phyloP scores from a whole-genome alignment of 2,888 invertebrate genomes.

The Gnatocerus cornutus region DNA sequence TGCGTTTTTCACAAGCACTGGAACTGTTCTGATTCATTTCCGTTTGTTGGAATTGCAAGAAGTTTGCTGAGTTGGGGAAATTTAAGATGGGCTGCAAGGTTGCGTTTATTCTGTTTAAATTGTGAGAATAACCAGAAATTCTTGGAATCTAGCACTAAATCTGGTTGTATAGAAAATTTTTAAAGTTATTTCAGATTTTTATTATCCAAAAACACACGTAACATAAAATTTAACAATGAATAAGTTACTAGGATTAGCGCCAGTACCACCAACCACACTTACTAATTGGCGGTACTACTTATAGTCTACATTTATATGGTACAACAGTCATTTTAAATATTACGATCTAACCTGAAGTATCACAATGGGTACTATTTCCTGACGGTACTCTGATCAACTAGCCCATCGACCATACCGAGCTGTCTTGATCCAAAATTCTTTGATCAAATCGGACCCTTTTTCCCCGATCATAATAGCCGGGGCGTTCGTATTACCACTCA shows the following conservation, averaged over 20 bases:
- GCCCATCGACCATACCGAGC: conserved; percentile 48
- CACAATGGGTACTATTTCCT: conserved; percentile 18
- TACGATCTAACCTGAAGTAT: background rate
- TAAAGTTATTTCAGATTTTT: no score
- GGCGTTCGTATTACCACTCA: conserved; percentile 90
- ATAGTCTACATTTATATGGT: no score
- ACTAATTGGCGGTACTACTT: no score
- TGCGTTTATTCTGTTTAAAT: no score
- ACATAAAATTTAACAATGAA: no score
- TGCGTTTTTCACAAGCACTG: background rate
- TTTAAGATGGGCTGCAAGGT: conserved; percentile 18
- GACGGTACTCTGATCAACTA: background rate
- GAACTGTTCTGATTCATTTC: background rate
- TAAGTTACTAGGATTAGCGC: no score
- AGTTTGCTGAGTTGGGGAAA: conserved; percentile 48
- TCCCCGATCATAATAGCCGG: conserved; percentile 93
- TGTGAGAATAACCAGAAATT: no score
- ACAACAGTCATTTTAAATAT: background rate
- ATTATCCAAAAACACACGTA: no score
- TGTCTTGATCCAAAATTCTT: conserved; percentile 83
- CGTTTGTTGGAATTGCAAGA: conserved; percentile 7
- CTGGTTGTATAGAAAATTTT: no score
- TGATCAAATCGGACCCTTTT: conserved; percentile 91
- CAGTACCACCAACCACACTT: no score
- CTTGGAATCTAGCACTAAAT: no score